Base-by-base conservation (phyloP, 2,113 vertebrate genomes). In the Stictonetta naevosa region DNA sequence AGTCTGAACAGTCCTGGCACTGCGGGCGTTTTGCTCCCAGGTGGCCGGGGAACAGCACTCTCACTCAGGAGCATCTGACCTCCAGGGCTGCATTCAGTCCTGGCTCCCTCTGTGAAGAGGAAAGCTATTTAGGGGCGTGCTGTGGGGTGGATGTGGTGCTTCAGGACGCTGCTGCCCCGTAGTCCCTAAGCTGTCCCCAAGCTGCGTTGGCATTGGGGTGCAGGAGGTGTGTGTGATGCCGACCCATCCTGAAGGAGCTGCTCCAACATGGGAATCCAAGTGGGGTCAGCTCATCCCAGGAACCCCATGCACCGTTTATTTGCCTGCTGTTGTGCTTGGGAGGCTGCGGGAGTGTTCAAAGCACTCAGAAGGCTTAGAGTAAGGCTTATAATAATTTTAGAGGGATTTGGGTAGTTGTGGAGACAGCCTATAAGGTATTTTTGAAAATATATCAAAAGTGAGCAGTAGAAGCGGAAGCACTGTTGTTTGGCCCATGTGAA, bases 201-300 rank as follows among this genome's bases (percentile, higher is more conserved):
- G 33, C 50, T 73, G 17, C 34, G 2, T 15, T 4, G 4, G 0
- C 62, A 7, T 3, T 1, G 3, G 38, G 63, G 25, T 17, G 33
- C 33, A 0, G 2, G 38, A 40, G 62, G 26, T 7, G 6, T 8
- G 25, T 44, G 52, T 33, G 62, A 90, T 67, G 42, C 46, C 1
- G 2, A 25, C n/a, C 46, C 8, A 0, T 5, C 52, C 5, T 25
- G 10, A 2, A 29, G 77, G 17, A 46, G 44, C 25, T 0, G 0
- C 38, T 46, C 28, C 0, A 0, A 21, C 1, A 0, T 40, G 46
- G n/a, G n/a, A 50, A 36, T 23, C 2, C 2, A 8, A 48, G 36
- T 50, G 48, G 48, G 31, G 56, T n/a, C 5, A 8, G 31, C 56
- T 67, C 14, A 4, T 11, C 31, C 22, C 34, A 0, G 1, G 13